phyloP scores from a whole-genome alignment of 2,113 vertebrate genomes.

The Seriola quinqueradiata region DNA sequence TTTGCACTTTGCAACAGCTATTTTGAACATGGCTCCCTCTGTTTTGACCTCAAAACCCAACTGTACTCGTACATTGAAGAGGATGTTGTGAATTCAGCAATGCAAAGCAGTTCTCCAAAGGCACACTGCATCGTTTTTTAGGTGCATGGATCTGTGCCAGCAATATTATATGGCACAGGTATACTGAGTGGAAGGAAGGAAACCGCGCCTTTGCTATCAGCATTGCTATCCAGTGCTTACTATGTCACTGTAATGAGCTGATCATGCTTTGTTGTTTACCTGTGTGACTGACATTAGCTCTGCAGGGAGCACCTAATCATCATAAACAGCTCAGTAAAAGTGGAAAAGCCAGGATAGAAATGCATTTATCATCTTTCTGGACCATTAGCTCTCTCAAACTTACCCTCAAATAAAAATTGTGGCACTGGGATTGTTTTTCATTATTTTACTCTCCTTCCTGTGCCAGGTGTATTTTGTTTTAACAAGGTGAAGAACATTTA shows the following conservation, averaged over 20 bases:
- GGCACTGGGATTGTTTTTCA: conserved; percentile 16
- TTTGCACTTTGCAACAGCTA: conserved; percentile 53
- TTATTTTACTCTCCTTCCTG: conserved; percentile 26
- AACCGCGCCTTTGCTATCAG: background rate
- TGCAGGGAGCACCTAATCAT: conserved; percentile 49
- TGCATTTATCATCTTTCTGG: conserved; percentile 52
- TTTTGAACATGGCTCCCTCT: conserved; percentile 46
- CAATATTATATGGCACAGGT: conserved; percentile 16
- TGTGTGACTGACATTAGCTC: conserved; percentile 58
- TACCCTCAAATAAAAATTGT: conserved; percentile 43
- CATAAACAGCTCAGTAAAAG: conserved; percentile 51
- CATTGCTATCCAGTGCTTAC: conserved; percentile 11
- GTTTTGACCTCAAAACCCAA: conserved; percentile 51
- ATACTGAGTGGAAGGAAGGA: conserved; percentile 1
- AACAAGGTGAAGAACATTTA: conserved; percentile 44
- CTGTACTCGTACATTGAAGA: conserved; percentile 31
- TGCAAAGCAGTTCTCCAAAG: conserved; percentile 19
- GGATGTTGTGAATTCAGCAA: conserved; percentile 33
- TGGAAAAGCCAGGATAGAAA: conserved; percentile 45
- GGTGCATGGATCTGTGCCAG: conserved; percentile 19
- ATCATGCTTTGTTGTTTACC: conserved; percentile 49
- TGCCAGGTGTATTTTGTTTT: conserved; percentile 24
- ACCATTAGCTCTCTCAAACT: conserved; percentile 54
- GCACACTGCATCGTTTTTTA: conserved; percentile 30
- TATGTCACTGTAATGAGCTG: conserved; percentile 51